A percentile compares a stretch with the other conserved stretches of the same genome.
These are phyloP conservation scores for Pachyrhynchus sulphureomaculatus DNA, from an alignment of 1,140 invertebrate species.

Conservation along the genomic window DNA sequence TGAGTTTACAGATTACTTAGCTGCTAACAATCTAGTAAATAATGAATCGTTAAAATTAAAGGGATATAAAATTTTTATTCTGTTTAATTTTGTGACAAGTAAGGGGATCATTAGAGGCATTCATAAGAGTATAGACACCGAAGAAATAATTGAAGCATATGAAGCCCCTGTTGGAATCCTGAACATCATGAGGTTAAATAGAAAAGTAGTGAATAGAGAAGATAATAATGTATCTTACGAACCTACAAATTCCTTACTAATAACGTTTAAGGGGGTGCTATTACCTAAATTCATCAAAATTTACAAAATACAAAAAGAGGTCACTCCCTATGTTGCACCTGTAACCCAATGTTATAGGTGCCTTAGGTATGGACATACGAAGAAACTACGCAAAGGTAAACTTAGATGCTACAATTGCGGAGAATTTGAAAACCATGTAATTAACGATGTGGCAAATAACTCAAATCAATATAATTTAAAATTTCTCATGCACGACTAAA, in stretches of 20 bases:
- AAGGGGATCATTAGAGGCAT: too few species aligned
- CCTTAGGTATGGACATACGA: conserved; percentile 2
- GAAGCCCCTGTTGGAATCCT: conserved; percentile 1
- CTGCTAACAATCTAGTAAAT: too few species aligned
- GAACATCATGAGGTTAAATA: neutral
- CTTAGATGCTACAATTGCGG: conserved; percentile 1
- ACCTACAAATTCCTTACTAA: neutral
- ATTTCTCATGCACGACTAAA: too few species aligned
- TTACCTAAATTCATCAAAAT: neutral
- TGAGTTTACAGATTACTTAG: too few species aligned
- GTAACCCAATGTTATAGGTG: conserved; percentile 15
- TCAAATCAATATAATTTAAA: too few species aligned
- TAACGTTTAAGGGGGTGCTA: neutral
- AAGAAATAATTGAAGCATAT: too few species aligned
- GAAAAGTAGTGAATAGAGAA: neutral
- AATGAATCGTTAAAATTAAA: too few species aligned
- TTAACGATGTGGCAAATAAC: too few species aligned
- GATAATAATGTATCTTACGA: neutral
- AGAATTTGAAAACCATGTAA: too few species aligned
- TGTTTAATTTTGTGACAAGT: too few species aligned
- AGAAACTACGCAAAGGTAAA: conserved; percentile 5
- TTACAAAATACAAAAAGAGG: neutral
- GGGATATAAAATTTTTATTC: too few species aligned
- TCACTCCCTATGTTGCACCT: neutral
- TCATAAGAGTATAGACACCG: too few species aligned